Conservation (phyloP, 2,797 vertebrate genomes). For the Tauraco hartlaubi region DNA sequence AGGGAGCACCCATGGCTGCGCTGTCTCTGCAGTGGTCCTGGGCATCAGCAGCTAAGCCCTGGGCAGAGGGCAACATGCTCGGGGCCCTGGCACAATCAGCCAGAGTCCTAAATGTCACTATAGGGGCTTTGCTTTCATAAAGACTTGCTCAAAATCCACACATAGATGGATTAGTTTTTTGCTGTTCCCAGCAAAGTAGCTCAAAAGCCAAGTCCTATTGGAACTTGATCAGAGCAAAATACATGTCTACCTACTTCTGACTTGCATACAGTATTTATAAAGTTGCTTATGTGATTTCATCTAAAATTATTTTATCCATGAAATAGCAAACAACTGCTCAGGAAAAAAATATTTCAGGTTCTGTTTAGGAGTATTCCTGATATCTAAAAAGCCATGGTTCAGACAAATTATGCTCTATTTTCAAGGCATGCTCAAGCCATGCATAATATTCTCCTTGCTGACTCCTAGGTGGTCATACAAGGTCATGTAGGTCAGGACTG, state of each 20-base stretch:
- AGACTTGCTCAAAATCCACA: not conserved
- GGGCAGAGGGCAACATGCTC: accelerated
- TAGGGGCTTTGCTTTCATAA: not conserved
- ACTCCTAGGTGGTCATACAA: not conserved
- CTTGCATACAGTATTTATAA: not conserved
- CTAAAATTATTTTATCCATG: not conserved
- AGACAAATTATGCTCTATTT: not conserved
- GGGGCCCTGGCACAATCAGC: not conserved
- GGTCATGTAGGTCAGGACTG: not conserved
- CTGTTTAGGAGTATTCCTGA: not conserved
- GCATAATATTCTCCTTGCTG: not conserved
- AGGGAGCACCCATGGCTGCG: not conserved
- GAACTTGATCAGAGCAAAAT: not conserved
- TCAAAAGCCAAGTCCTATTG: not conserved
- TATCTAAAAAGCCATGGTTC: not conserved
- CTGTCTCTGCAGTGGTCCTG: not conserved
- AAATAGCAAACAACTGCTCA: not conserved
- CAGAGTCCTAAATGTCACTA: not conserved
- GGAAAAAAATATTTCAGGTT: not conserved
- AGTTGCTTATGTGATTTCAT: not conserved
- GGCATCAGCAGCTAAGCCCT: not conserved
- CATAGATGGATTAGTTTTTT: not conserved
- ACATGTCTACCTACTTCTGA: not conserved
- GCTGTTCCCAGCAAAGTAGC: not conserved
- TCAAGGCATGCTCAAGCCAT: not conserved